A percentile compares a stretch with the other conserved stretches of the same genome.
Conservation (phyloP, 2,113 vertebrate species). For the Okapia johnstoni region DNA sequence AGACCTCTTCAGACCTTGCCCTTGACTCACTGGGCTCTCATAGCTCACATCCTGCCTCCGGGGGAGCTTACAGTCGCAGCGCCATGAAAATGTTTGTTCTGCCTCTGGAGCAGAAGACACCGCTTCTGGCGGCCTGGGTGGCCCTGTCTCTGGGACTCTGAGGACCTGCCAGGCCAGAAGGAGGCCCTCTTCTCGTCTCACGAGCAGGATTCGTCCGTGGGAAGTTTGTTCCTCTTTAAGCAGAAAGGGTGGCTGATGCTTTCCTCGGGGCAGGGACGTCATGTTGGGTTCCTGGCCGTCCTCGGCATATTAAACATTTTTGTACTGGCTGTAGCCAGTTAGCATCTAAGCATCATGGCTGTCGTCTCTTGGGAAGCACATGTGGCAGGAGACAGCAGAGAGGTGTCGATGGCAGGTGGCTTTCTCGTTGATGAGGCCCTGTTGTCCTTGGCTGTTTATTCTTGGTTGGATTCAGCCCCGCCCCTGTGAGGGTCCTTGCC, state of each 20-base stretch:
- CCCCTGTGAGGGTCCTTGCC: fast-evolving
- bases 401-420: fast-evolving
- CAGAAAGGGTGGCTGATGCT: fast-evolving
- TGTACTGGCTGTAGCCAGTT: fast-evolving
- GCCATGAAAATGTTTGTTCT: background rate
- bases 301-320: fast-evolving
- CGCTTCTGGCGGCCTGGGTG: background rate
- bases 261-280: fast-evolving
- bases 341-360: fast-evolving
- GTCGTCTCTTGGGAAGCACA: fast-evolving
- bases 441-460: background rate
- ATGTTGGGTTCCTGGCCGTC: fast-evolving
- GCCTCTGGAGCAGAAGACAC: background rate
- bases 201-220: fast-evolving
- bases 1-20: background rate
- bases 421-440: too few relatives aligned
- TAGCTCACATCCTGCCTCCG: background rate
- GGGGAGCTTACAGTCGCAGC: background rate
- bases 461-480: background rate
- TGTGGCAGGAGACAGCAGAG: fast-evolving
- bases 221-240: background rate
- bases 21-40: background rate
- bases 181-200: fast-evolving
- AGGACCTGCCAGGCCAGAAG: background rate
- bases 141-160: background rate